Conservation (phyloP, 2,797 vertebrate genomes). For the Esox masquinongy region DNA sequence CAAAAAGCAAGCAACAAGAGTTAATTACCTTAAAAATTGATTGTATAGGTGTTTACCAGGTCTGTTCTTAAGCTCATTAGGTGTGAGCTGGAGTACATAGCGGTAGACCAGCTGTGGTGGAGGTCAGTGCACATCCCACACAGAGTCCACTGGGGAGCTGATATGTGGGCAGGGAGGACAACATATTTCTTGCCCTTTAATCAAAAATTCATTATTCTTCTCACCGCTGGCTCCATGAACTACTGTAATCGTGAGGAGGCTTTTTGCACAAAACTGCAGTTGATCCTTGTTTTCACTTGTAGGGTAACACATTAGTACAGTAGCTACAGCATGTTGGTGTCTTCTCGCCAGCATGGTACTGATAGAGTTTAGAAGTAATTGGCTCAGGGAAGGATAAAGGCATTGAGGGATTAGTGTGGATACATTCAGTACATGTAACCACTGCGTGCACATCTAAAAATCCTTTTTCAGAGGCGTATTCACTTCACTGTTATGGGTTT, state of each 20-base stretch:
- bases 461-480: constrained; percentile 12
- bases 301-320: not conserved
- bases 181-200: not conserved
- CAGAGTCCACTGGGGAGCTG: constrained; percentile 14
- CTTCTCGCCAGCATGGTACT: constrained; percentile 23
- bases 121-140: constrained; percentile 18
- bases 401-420: constrained; percentile 38
- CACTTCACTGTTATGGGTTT: not conserved
- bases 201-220: not conserved
- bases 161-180: constrained; percentile 5
- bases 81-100: constrained; percentile 23
- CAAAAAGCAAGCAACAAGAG: too few relatives aligned
- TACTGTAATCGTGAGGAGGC: not conserved
- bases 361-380: constrained; percentile 24
- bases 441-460: constrained; percentile 12
- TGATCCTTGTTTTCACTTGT: constrained; percentile 10
- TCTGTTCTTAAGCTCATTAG: constrained; percentile 5
- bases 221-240: not conserved
- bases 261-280: not conserved
- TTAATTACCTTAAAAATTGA: too few relatives aligned
- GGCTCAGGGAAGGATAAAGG: constrained; percentile 46
- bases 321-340: constrained; percentile 30
- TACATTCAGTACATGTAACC: constrained; percentile 7
- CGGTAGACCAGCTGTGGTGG: constrained; percentile 29
- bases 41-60: constrained; percentile 6